These are phyloP conservation scores for Strigamia maritima DNA, from an alignment of 2,888 invertebrate genomes.

Conservation along the genomic window DNA sequence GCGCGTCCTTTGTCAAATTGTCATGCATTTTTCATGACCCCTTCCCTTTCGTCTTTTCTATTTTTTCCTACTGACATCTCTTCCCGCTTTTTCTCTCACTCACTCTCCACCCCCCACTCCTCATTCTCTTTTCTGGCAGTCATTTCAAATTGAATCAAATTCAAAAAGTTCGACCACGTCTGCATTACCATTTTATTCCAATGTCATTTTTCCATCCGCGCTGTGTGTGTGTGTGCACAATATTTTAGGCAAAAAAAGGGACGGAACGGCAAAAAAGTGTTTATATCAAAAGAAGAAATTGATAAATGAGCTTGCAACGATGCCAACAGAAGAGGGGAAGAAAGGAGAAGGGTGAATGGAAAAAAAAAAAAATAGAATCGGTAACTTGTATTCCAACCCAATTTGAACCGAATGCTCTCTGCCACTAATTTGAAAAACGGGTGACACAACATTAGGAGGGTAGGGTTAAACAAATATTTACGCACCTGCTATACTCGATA, in stretches of 20 bases:
- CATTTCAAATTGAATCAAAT: slow-evolving; percentile 28
- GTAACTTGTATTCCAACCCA: slow-evolving; percentile 16
- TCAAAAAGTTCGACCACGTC: slow-evolving; percentile 27
- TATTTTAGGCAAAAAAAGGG: background rate
- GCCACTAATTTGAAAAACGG: slow-evolving; percentile 17
- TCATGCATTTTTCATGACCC: slow-evolving; percentile 27
- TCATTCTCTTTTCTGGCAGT: slow-evolving; percentile 1
- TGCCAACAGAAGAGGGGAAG: background rate
- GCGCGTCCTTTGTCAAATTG: slow-evolving; percentile 26
- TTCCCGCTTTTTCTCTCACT: background rate
- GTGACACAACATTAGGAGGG: background rate
- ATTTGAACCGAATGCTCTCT: slow-evolving; percentile 7
- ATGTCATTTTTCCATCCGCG: slow-evolving; percentile 20
- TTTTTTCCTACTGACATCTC: slow-evolving; percentile 21
- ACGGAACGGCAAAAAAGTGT: background rate
- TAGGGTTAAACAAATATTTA: slow-evolving; percentile 8
- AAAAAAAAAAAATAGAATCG: slow-evolving; percentile 12
- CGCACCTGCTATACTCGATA: background rate
- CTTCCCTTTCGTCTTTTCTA: slow-evolving; percentile 16
- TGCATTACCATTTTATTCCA: slow-evolving; percentile 28
- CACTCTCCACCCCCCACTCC: background rate
- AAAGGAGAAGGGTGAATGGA: background rate
- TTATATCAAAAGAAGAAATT: slow-evolving; percentile 11
- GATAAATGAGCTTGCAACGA: slow-evolving; percentile 1
- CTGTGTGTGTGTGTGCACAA: background rate